phyloP scores from a whole-genome alignment of 2,113 vertebrate genomes.

The Globicephala melas region DNA sequence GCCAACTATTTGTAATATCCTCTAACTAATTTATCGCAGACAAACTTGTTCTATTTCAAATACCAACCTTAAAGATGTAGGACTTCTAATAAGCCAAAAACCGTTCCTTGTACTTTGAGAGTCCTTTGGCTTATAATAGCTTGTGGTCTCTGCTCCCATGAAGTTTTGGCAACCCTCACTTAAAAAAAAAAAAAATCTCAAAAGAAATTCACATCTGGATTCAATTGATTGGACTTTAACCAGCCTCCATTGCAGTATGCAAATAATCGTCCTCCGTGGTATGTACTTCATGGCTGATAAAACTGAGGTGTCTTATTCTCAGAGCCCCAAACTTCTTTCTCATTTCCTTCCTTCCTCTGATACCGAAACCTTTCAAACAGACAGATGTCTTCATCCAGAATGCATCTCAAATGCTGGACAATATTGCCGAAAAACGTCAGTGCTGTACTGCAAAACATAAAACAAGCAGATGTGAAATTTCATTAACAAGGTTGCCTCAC shows the following conservation, averaged over 20 bases:
- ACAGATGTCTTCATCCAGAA: conserved; percentile 26
- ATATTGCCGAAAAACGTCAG: not conserved
- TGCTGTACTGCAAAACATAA: not conserved
- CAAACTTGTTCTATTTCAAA: conserved; percentile 12
- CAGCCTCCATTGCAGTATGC: conserved; percentile 46
- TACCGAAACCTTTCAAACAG: not conserved
- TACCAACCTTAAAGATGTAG: conserved; percentile 22
- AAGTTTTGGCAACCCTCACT: conserved; percentile 57
- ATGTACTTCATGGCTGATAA: conserved; percentile 10
- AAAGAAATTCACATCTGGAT: conserved; percentile 72
- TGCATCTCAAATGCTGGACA: not conserved
- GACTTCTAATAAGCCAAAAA: conserved; percentile 43
- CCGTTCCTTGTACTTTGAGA: conserved; percentile 26
- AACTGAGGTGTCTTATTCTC: conserved; percentile 15
- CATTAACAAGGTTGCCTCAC: not conserved
- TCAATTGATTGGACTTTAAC: conserved; percentile 70
- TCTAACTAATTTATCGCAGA: conserved; percentile 23
- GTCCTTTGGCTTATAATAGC: conserved; percentile 51
- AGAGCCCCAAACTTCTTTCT: not conserved
- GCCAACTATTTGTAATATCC: conserved; percentile 26
- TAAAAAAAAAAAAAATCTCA: conserved; percentile 5
- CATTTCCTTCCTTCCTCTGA: conserved; percentile 37
- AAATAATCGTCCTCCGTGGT: conserved; percentile 38
- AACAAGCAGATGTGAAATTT: not conserved
- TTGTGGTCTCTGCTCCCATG: conserved; percentile 50